A percentile compares a stretch with the other conserved stretches of the same genome.
These are phyloP conservation scores for Willowsia nigromaculata DNA, from an alignment of 2,888 invertebrate genomes.

Conservation along the genomic window DNA sequence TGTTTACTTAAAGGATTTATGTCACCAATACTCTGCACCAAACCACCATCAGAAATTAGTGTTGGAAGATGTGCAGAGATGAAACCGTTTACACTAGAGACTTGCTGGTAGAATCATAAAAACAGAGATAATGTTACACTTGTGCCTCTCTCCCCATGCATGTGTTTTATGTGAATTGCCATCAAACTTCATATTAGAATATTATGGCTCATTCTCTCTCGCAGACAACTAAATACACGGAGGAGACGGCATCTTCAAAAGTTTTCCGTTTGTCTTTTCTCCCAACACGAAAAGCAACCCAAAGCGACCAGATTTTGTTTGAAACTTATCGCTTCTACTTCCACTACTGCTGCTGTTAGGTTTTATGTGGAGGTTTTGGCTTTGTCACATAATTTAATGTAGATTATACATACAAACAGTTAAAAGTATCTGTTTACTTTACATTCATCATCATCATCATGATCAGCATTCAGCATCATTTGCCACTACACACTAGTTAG, in stretches of 20 bases:
- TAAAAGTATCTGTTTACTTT: slow-evolving; percentile 15
- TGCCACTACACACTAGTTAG: not conserved
- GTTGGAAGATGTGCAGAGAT: not conserved
- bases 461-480: not conserved
- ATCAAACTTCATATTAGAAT: not conserved
- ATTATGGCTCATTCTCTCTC: too few relatives aligned
- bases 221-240: not conserved
- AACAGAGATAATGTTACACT: slow-evolving; percentile 40
- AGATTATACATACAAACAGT: not conserved
- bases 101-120: slow-evolving; percentile 28
- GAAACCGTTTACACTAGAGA: slow-evolving; percentile 35
- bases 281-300: not conserved
- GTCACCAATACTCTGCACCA: slow-evolving; percentile 63
- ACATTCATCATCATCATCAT: not conserved
- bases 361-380: not conserved
- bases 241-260: slow-evolving; percentile 32
- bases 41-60: too few relatives aligned
- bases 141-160: not conserved
- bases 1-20: slow-evolving; percentile 66
- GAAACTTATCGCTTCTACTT: too few relatives aligned
- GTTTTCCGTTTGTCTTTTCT: not conserved
- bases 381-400: slow-evolving; percentile 42
- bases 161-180: not conserved
- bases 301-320: too few relatives aligned
- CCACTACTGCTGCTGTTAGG: too few relatives aligned